Percentiles rank a stretch among this genome's conserved stretches.
phyloP scores from a whole-genome alignment of 2,797 vertebrate species.

The Hypotaenidia philippensis region DNA sequence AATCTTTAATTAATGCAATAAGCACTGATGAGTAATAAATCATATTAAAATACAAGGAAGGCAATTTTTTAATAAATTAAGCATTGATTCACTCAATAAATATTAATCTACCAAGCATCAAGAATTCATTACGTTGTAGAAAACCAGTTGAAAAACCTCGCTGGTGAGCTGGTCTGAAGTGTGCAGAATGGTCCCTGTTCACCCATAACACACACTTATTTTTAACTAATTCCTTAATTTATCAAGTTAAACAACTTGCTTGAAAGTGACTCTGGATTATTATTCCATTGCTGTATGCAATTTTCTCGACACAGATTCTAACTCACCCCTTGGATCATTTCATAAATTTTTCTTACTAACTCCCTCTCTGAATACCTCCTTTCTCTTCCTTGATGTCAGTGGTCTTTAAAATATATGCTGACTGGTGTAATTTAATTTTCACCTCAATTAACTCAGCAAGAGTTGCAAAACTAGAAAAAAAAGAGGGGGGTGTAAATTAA shows the following conservation, averaged over 20 bases:
- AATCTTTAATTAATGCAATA: slow-evolving; percentile 67
- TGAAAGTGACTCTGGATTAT: slow-evolving; percentile 16
- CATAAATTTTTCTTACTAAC: slow-evolving; percentile 11
- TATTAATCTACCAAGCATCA: slow-evolving; percentile 64
- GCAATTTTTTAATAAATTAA: slow-evolving; percentile 72
- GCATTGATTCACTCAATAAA: slow-evolving; percentile 69
- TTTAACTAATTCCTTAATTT: slow-evolving; percentile 66
- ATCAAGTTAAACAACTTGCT: slow-evolving; percentile 42
- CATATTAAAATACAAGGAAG: slow-evolving; percentile 69
- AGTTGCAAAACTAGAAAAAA: slow-evolving; percentile 45
- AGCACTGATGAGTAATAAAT: slow-evolving; percentile 69
- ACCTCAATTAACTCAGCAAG: slow-evolving; percentile 63
- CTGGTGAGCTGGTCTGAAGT: slow-evolving; percentile 39
- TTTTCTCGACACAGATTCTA: neutral
- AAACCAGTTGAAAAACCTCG: neutral
- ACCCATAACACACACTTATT: slow-evolving; percentile 50
- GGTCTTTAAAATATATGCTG: slow-evolving; percentile 63
- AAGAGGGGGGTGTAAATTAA: slow-evolving; percentile 38
- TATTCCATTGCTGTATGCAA: neutral
- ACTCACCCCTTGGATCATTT: neutral
- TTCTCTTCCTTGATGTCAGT: slow-evolving; percentile 25
- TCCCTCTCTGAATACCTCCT: neutral
- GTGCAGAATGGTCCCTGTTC: slow-evolving; percentile 34
- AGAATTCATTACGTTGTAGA: slow-evolving; percentile 49
- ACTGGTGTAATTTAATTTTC: slow-evolving; percentile 63